Conservation (phyloP, 2,888 invertebrate species). For the Stenurella melanura region DNA sequence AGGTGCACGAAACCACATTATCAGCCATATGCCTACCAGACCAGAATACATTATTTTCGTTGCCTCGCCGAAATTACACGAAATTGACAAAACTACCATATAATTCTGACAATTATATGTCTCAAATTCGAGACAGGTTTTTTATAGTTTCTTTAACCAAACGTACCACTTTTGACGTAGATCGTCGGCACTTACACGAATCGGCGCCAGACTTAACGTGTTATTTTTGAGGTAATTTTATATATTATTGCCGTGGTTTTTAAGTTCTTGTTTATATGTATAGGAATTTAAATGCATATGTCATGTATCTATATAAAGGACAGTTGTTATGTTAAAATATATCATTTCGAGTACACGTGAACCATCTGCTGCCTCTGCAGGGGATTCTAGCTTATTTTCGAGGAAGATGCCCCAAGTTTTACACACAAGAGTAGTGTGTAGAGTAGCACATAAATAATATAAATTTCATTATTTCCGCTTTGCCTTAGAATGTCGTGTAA, state of each 20-base stretch:
- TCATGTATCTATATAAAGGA: conserved; percentile 12
- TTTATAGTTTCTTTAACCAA: conserved; percentile 8
- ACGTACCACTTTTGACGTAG: conserved; percentile 8
- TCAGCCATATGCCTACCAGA: not conserved
- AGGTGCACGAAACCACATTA: not conserved
- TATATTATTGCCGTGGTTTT: conserved; percentile 18
- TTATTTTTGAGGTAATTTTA: conserved; percentile 31
- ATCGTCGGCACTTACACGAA: conserved; percentile 20
- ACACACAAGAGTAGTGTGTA: no score
- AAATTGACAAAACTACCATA: conserved; percentile 18
- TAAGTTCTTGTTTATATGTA: conserved; percentile 21
- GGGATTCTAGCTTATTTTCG: not conserved
- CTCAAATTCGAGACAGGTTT: conserved; percentile 26
- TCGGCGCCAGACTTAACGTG: conserved; percentile 27
- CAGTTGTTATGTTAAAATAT: conserved; percentile 13
- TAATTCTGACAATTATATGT: conserved; percentile 32
- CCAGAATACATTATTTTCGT: conserved; percentile 9
- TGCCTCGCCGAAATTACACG: conserved; percentile 17
- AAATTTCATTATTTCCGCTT: no score
- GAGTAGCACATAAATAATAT: no score
- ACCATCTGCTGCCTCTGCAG: conserved; percentile 23
- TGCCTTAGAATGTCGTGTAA: no score
- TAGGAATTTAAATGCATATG: conserved; percentile 31
- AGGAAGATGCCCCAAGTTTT: not conserved
- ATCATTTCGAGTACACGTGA: conserved; percentile 11